Evolutionary conservation across 2,113 vertebrate genomes (phyloP).

Genomic region (Pangasianodon gigas): DNA sequence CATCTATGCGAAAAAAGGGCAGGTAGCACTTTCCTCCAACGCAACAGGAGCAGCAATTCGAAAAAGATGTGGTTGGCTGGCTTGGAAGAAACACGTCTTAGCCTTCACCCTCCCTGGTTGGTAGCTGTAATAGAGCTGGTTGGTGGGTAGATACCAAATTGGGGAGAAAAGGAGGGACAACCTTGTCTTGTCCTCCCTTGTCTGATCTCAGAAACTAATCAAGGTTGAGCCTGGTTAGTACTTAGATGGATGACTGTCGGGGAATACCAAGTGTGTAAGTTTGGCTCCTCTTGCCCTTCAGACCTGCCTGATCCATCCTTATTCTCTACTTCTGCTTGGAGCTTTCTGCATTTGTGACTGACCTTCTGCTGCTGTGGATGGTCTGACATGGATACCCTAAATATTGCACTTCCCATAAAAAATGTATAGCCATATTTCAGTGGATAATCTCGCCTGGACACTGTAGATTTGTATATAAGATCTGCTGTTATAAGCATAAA

Average conservation of each 20-base stretch:
- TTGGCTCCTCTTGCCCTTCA: neutral
- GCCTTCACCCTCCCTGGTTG: neutral
- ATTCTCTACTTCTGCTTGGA: neutral
- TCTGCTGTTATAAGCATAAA: constrained; percentile 1
- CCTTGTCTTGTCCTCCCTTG: no score
- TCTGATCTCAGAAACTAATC: neutral
- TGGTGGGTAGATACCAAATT: neutral
- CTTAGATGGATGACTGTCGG: neutral
- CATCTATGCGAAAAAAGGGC: neutral
- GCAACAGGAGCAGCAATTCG: neutral
- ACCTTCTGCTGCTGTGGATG: neutral
- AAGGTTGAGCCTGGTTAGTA: neutral
- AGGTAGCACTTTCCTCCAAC: neutral
- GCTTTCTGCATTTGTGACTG: neutral
- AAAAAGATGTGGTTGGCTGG: neutral
- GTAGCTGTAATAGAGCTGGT: neutral
- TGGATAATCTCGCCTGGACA: neutral
- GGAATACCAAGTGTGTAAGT: neutral
- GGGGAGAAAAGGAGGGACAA: neutral
- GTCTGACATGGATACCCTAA: neutral
- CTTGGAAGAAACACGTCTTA: neutral
- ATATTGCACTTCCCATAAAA: constrained; percentile 1
- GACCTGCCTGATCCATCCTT: neutral
- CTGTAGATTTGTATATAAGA: neutral
- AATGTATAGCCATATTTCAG: neutral